These are phyloP conservation scores for Hippopotamus amphibius DNA, from an alignment of 2,113 vertebrate genomes.

Conservation along the genomic window DNA sequence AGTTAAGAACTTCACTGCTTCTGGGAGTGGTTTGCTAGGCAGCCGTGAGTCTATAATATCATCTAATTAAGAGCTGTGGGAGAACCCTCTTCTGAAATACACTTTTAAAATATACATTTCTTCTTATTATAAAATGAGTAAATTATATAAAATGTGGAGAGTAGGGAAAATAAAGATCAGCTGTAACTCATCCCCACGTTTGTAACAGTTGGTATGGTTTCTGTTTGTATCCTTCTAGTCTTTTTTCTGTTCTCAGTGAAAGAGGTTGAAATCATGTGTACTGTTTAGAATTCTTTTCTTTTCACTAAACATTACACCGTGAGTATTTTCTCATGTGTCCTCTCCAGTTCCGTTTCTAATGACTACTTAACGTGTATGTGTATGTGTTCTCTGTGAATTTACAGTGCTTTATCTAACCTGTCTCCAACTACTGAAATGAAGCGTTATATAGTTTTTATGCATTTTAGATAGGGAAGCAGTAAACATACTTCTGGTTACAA, in stretches of 20 bases:
- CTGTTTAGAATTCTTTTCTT: background rate
- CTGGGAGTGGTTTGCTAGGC: slow-evolving; percentile 54
- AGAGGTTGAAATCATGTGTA: background rate
- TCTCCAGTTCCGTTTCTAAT: background rate
- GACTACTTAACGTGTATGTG: background rate
- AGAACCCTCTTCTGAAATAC: slow-evolving; percentile 50
- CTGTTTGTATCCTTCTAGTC: background rate
- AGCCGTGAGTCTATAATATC: slow-evolving; percentile 57
- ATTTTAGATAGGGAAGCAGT: slow-evolving; percentile 16
- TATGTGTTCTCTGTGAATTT: background rate
- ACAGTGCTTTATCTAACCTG: background rate
- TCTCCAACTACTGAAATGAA: background rate
- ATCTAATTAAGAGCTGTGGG: slow-evolving; percentile 83
- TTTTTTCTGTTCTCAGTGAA: slow-evolving; percentile 14
- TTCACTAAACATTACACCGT: background rate
- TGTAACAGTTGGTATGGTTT: background rate
- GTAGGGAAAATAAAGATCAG: background rate
- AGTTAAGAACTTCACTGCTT: slow-evolving; percentile 51
- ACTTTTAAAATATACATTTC: slow-evolving; percentile 6
- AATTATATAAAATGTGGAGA: background rate
- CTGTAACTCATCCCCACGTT: background rate
- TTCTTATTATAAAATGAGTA: slow-evolving; percentile 39
- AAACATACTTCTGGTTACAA: background rate
- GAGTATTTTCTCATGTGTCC: background rate
- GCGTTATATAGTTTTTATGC: background rate